phyloP scores from a whole-genome alignment of 2,888 invertebrate genomes.

The Melangyna quadrimaculata region DNA sequence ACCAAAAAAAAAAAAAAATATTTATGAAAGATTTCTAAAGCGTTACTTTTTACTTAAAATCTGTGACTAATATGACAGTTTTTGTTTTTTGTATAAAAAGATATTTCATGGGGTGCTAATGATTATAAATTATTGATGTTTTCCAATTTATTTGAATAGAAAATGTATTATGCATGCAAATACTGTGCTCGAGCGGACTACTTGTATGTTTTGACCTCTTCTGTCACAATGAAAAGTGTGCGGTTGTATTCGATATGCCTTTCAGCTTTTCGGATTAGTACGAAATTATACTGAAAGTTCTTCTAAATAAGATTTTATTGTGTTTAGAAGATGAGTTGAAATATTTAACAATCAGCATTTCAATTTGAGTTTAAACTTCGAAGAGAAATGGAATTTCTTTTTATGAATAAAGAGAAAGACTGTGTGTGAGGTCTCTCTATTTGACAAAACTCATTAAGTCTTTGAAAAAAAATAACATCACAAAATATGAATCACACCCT shows the following conservation, averaged over 20 bases:
- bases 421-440: no score
- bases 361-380: background rate
- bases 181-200: background rate
- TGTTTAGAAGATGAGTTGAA: background rate
- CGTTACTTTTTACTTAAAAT: background rate
- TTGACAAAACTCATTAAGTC: no score
- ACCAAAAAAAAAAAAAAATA: background rate
- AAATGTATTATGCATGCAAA: slow-evolving; percentile 19
- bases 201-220: background rate
- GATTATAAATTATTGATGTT: slow-evolving; percentile 5
- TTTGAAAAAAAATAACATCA: background rate
- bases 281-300: background rate
- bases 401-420: background rate
- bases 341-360: background rate
- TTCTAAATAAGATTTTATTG: background rate
- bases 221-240: background rate
- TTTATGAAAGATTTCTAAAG: slow-evolving; percentile 11
- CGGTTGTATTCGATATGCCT: background rate
- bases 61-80: slow-evolving; percentile 15
- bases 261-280: background rate
- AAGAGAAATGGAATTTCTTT: background rate
- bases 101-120: slow-evolving; percentile 1
- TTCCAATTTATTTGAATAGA: background rate
- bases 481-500: background rate
- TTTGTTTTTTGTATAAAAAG: background rate